Conservation (phyloP, 2,113 vertebrate species). For the Saguinus imperator region DNA sequence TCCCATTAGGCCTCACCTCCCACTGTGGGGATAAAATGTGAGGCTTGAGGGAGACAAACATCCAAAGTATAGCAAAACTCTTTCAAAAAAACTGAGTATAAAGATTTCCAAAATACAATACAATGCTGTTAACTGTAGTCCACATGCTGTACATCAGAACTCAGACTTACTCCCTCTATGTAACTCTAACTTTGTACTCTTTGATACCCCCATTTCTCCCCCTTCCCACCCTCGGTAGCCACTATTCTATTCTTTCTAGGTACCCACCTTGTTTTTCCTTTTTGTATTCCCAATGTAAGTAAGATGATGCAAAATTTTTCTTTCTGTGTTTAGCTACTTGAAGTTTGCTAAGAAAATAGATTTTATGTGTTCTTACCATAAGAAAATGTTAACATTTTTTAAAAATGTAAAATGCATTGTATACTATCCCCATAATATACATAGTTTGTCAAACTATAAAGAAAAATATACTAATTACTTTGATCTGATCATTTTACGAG, state of each 20-base stretch:
- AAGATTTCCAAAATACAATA: neutral
- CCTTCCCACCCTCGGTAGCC: neutral
- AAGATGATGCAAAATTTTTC: neutral
- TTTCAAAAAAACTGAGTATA: constrained; percentile 6
- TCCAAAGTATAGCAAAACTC: neutral
- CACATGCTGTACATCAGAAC: neutral
- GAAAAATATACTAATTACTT: neutral
- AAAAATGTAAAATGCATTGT: neutral
- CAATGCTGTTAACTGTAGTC: neutral
- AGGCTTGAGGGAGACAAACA: neutral
- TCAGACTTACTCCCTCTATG: too few relatives aligned
- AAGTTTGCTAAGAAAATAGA: neutral
- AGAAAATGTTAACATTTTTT: neutral
- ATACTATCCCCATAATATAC: neutral
- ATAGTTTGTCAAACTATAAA: neutral
- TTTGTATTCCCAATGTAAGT: neutral
- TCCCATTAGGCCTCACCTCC: neutral
- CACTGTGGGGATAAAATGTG: neutral
- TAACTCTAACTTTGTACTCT: neutral
- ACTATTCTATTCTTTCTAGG: neutral
- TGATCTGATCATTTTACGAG: neutral
- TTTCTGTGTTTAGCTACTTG: neutral
- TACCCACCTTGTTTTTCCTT: neutral
- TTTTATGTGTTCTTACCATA: neutral
- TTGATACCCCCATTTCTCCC: neutral